These are phyloP conservation scores for Epiblema foenella DNA, from an alignment of 2,888 invertebrate genomes.

Conservation along the genomic window DNA sequence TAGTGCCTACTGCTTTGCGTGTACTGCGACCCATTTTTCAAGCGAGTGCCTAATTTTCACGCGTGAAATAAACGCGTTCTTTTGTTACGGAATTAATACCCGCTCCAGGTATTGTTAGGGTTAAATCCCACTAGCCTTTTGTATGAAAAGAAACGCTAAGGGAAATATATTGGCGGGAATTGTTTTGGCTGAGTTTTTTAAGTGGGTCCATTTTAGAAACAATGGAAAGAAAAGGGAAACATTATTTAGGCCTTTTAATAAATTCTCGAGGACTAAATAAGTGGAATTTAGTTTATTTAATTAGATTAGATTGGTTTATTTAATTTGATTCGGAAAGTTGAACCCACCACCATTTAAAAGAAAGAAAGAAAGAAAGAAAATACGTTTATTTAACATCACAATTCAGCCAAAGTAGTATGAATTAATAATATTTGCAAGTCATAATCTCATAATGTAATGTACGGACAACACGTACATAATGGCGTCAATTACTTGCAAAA, in stretches of 20 bases:
- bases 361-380: no score
- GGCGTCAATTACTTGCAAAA: no score
- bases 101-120: conserved; percentile 19
- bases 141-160: conserved; percentile 25
- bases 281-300: no score
- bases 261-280: no score
- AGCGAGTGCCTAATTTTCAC: conserved; percentile 38
- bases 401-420: no score
- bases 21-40: conserved; percentile 23
- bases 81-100: conserved; percentile 32
- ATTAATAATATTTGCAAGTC: no score
- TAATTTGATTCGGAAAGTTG: no score
- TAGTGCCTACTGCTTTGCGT: neutral
- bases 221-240: neutral
- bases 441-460: no score
- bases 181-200: conserved; percentile 1
- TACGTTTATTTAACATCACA: no score
- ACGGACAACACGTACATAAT: no score
- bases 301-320: no score
- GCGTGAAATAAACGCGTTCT: conserved; percentile 30
- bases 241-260: neutral
- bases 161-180: conserved; percentile 8
- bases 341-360: no score
- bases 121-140: conserved; percentile 29
- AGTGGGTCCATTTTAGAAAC: conserved; percentile 6